Evolutionary conservation across 2,888 invertebrate species (phyloP), one percentile per base, ranked within the genome.

Genomic region (Drosophila rellima): DNA sequence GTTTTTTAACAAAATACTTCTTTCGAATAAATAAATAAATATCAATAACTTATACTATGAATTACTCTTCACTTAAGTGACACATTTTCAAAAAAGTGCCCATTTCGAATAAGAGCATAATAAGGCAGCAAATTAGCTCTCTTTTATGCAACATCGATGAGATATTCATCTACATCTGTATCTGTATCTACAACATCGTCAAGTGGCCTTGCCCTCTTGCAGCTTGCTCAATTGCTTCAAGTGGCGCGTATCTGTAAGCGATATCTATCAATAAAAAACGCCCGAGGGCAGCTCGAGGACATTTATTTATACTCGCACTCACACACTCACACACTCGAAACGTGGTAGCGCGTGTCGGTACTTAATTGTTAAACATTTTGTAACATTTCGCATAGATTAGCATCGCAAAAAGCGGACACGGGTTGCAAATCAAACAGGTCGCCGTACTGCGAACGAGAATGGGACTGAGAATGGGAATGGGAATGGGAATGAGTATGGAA

Each of bases 281-380:
- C 29, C 23, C 13, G 35, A 74, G 75, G 54, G 51, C 60, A 60
- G 59, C 31, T 56, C 57, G 78, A 75, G 60, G 59, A 59, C 50
- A 70, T 48, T 40, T 37, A 70, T 48, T 40, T 37, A 37, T 35
- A 48, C 48, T 55, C 23, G 39, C 31, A 48, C 44, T 37, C 48
- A 8, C 17, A 48, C 35, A 57, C 59, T 52, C 52, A 40, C 48
- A 69, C 74, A 82, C 82, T 82, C 48, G 88, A 85, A 88, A 54
- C 89, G 89, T 85, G 81, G 74, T 74, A 77, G 74, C 91, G 91
- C 91, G 92, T 92, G 92, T 59, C 84, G 73, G 81, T 88, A 91
- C 92, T 92, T 92, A 92, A 92, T 92, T 92, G 91, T 91, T 89
- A 82, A 92, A 91, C 91, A 91, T 92, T 92, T 90, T 91, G 92